A percentile compares a stretch with the other conserved stretches of the same genome.
Evolutionary conservation across 2,888 invertebrate species (phyloP).

Genomic region (Drosophila pullipes): DNA sequence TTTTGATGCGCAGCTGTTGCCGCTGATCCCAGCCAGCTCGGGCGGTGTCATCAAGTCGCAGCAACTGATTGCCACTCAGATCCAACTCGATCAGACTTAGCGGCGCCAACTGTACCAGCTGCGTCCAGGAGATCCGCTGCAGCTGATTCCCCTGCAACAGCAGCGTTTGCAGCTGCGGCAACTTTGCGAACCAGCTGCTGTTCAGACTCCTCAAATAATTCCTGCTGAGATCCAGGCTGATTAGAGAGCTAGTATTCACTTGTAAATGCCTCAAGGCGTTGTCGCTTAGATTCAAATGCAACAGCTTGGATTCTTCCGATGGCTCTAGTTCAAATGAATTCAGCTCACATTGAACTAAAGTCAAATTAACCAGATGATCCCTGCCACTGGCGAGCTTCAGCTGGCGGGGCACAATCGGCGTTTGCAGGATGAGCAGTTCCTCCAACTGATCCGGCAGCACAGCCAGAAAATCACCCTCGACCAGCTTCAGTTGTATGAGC

Average conservation of each 20-base stretch:
- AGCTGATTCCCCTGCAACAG: conserved; percentile 69
- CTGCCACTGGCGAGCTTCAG: conserved; percentile 37
- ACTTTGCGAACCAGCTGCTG: conserved; percentile 61
- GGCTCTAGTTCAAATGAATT: conserved; percentile 55
- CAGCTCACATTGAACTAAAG: conserved; percentile 70
- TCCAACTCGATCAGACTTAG: conserved; percentile 52
- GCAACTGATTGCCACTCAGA: conserved; percentile 66
- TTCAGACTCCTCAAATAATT: conserved; percentile 72
- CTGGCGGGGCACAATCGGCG: conserved; percentile 55
- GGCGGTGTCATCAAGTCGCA: conserved; percentile 49
- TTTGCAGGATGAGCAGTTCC: conserved; percentile 58
- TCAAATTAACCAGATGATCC: conserved; percentile 60
- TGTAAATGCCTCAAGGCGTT: conserved; percentile 69
- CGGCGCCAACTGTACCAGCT: conserved; percentile 51
- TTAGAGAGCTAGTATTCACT: conserved; percentile 27
- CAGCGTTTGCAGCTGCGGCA: conserved; percentile 63
- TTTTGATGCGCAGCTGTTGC: conserved; percentile 65
- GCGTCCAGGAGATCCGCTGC: conserved; percentile 54
- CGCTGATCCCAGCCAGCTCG: conserved; percentile 28
- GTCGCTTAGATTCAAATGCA: conserved; percentile 76
- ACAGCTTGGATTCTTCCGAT: conserved; percentile 22
- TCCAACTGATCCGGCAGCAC: conserved; percentile 68
- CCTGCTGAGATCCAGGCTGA: conserved; percentile 79
- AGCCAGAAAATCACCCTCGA: conserved; percentile 57
- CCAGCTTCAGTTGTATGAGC: conserved; percentile 55